A percentile compares a stretch with the other conserved stretches of the same genome.
Evolutionary conservation across 2,113 vertebrate genomes (phyloP).

Genomic region (Bombycilla garrulus): DNA sequence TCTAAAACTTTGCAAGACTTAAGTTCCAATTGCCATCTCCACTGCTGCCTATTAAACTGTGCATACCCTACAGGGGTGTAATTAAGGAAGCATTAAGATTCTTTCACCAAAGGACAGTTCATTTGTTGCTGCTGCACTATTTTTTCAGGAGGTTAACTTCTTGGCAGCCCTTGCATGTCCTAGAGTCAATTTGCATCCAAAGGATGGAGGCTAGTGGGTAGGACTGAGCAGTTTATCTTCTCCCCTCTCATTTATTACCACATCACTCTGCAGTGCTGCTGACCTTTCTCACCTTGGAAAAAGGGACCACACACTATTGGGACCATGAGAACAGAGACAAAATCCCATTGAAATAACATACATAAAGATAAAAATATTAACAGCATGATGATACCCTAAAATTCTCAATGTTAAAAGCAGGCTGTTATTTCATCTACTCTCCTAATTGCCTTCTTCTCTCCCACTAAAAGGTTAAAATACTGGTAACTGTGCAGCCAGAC

Average conservation of each 20-base stretch:
- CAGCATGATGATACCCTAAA: neutral
- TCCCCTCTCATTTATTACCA: constrained; percentile 62
- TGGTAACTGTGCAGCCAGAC: neutral
- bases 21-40: neutral
- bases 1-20: constrained; percentile 9
- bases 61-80: constrained; percentile 44
- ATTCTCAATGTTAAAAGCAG: neutral
- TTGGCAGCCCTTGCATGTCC: constrained; percentile 69
- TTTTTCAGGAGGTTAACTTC: constrained; percentile 55
- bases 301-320: constrained; percentile 3
- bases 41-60: constrained; percentile 37
- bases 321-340: neutral
- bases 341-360: neutral
- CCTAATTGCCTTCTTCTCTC: neutral
- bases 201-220: constrained; percentile 60
- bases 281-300: constrained; percentile 47
- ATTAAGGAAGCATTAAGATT: constrained; percentile 62
- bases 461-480: neutral
- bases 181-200: constrained; percentile 56
- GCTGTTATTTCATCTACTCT: neutral
- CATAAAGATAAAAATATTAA: neutral
- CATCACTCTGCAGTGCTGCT: constrained; percentile 2
- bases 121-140: neutral
- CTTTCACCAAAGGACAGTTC: constrained; percentile 39
- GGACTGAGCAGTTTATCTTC: constrained; percentile 61